Base-by-base conservation (phyloP, 2,888 invertebrate species). In the Clanis bilineata region DNA sequence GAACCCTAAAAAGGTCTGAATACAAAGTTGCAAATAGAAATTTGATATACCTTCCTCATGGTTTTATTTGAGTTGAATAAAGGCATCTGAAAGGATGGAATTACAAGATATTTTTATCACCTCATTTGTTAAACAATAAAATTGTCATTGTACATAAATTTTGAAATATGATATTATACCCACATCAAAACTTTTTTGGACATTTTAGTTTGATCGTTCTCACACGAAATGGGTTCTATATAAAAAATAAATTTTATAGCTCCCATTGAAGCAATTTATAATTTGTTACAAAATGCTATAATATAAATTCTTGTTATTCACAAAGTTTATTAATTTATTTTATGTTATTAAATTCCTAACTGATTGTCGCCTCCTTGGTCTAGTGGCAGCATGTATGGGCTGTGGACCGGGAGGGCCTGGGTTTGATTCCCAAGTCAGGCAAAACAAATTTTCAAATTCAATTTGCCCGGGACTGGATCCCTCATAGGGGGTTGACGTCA, bases 201-300 rank as follows among this genome's bases (percentile, higher is more conserved):
- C 51, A 51, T 32, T 47, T 47, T 51, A 12, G 56, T 25, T 41
- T 25, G 41, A 41, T 5, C 56, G 41, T 56, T 43, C 41, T 9
- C 56, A 43, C 28, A 41, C 32, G 5, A 18, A 32, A 32, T 51
- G 10, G 28, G 51, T 59, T 68, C 59, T 71, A 69, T 64, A 65
- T 65, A 67, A 51, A 47, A 28, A 32, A 51, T 32, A 32, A 3
- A 7, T 28, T 32, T 18, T 51, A 32, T 51, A 18, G 18, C 10
- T 47, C 7, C 47, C n/a, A 28, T 15, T 2, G 10, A 10, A 28
- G 18, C 51, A 32, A 32, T 18, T 51, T 32, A 18, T 7, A 51
- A 32, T 51, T 51, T 41, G 18, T 41, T 10, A 32, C 18, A 32
- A 51, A 51, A 32, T 51, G 9, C 4, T 32, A n/a, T 28, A 51